Base-by-base conservation (phyloP, 2,797 vertebrate genomes). In the Bucorvus abyssinicus region DNA sequence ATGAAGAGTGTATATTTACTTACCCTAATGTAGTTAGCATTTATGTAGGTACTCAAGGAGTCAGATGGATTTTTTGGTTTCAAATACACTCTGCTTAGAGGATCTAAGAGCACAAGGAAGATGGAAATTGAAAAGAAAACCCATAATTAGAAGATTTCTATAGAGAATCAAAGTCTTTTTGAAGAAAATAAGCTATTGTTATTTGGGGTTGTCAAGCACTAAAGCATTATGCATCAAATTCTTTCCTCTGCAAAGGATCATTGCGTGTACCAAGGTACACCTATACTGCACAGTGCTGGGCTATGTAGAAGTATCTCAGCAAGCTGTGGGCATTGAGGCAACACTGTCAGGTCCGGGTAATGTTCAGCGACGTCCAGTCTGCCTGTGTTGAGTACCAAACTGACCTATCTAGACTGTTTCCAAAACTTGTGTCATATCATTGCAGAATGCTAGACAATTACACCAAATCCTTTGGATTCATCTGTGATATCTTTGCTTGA, bases 21-120 rank as follows among this genome's bases (percentile, higher is more conserved):
- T 97, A 99, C 99, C 97, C 98, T 98, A 89, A 99, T 98, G 97
- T 99, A 99, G 98, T 99, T 99, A 82, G 99, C 99, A 89, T 99
- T 99, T 96, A 99, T 99, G 97, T 99, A 99, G 96, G 98, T 99
- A 96, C 98, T 98, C 96, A 99, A 97, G 52, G 97, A 97, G 97
- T 99, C 98, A 38, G 98, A 98, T 95, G 97, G 97, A 94, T 97
- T 98, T 98, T 98, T 99, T 87, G 98, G 98, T 98, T 98, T 99
- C 97, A 99, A 98, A 94, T 98, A 98, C 65, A 99, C 99, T 98
- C 99, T 98, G 98, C 99, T 99, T 94, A 99, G 98, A 95, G 98
- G 99, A 98, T 99, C 99, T 99, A 96, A 97, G 91, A 95, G 93
- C 94, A 97, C 16, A 97, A 87, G 84, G 90, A 96, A 96, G 81